A percentile compares a stretch with the other conserved stretches of the same genome.
phyloP scores from a whole-genome alignment of 2,888 invertebrate species.

The Meandrusa payeni region DNA sequence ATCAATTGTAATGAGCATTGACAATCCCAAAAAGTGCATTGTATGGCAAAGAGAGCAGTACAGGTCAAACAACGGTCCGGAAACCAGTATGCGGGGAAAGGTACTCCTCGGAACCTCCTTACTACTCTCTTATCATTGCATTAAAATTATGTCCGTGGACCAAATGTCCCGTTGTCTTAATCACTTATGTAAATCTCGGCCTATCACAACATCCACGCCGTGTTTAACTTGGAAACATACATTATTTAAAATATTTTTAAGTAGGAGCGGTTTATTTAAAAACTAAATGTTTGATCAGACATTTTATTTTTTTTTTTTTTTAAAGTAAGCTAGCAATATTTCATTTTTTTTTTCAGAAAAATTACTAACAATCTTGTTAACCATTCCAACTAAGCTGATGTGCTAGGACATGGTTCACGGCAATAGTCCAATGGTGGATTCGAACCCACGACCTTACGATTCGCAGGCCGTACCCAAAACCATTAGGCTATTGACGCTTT shows the following conservation, averaged over 20 bases:
- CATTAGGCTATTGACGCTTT: too few species aligned
- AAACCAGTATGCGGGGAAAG: constrained; percentile 60
- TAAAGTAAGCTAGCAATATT: too few species aligned
- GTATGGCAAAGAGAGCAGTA: constrained; percentile 64
- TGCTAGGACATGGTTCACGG: too few species aligned
- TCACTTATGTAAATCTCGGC: constrained; percentile 20
- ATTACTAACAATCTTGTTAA: too few species aligned
- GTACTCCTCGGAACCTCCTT: constrained; percentile 37
- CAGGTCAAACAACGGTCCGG: constrained; percentile 68
- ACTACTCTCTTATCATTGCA: constrained; percentile 29
- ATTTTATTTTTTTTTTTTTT: too few species aligned
- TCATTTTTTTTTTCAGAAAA: too few species aligned
- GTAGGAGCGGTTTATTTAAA: too few species aligned
- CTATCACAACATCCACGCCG: constrained; percentile 8
- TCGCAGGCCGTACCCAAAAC: too few species aligned
- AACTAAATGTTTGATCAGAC: too few species aligned
- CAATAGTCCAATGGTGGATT: too few species aligned
- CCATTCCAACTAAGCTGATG: too few species aligned
- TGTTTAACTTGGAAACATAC: constrained; percentile 9
- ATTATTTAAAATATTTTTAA: constrained; percentile 7
- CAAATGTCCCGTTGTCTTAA: constrained; percentile 43
- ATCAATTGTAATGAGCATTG: constrained; percentile 46
- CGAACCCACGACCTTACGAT: too few species aligned
- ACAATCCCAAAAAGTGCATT: constrained; percentile 67
- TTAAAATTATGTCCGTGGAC: constrained; percentile 48